Evolutionary conservation across 2,113 vertebrate species (phyloP), one percentile per base, ranked within the genome.

Genomic region (Ibidorhyncha struthersii): DNA sequence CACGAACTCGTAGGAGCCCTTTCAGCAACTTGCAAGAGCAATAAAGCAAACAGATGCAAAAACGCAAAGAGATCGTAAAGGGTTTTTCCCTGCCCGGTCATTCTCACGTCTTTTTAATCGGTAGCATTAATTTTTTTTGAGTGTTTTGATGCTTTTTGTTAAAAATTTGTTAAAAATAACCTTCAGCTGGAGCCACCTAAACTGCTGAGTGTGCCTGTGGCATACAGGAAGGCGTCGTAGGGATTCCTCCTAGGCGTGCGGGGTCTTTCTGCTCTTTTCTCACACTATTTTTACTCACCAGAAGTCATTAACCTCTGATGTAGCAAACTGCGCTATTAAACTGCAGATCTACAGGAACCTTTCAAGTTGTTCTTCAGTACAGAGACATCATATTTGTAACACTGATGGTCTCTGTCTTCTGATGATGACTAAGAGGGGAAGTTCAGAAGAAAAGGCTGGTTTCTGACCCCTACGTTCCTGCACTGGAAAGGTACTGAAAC

Each of bases 41-140:
- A 14, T 6, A 32, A 47, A 78, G 16, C 26, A 36, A 52, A 47
- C 4, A 3, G 20, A 3, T 15, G 34, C 8, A 15, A 71, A 86
- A 58, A 2, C 1, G 1, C 67, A 38, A 47, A 22, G 3, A 32
- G 19, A 7, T 23, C 0, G 0, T 18, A 10, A 56, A 50, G 53
- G 41, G 6, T 55, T 53, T 92, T 16, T 29, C 41, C 29, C 25
- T 41, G 22, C 12, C 38, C 1, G 1, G 4, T 40, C 40, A 17
- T 58, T 52, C 50, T 49, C 4, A 1, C 18, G 82, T 67, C 32
- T 73, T 52, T 76, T 61, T 43, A 29, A 49, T 70, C 17, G 7
- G 9, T 16, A 63, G 16, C 2, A 1, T 62, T 36, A 4, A 26
- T 41, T 14, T 36, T 32, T 81, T 52, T 47, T 34, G 3, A 63